Conservation (phyloP, 2,888 invertebrate species). For the Phlogophora meticulosa region DNA sequence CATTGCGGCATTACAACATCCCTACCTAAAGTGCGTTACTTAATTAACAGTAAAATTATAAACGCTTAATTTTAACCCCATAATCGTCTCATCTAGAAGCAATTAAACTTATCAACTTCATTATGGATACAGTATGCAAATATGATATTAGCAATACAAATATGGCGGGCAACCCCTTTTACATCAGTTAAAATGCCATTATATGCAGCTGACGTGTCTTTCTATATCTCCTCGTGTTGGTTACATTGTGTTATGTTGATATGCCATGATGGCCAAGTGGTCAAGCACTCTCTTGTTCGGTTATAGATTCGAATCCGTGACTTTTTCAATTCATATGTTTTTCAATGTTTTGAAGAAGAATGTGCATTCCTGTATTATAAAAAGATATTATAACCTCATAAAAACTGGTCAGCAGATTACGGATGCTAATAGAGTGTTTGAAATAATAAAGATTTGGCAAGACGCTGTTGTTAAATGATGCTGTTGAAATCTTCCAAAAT, state of each 20-base stretch:
- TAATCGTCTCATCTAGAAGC: constrained; percentile 44
- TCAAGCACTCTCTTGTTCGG: background rate
- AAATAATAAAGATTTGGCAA: constrained; percentile 60
- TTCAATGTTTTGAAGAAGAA: no score
- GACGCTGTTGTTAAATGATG: constrained; percentile 19
- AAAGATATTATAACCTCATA: constrained; percentile 39
- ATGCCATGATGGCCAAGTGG: background rate
- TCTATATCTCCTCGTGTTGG: constrained; percentile 23
- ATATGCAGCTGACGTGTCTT: constrained; percentile 68
- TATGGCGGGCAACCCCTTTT: constrained; percentile 44
- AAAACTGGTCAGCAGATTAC: constrained; percentile 46
- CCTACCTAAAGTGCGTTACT: no score
- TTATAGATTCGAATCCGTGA: background rate
- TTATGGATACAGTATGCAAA: constrained; percentile 64
- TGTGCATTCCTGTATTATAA: constrained; percentile 32
- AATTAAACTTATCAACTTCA: constrained; percentile 52
- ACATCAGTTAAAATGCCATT: constrained; percentile 67
- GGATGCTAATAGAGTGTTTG: constrained; percentile 54
- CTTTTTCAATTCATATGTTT: no score
- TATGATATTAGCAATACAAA: constrained; percentile 70
- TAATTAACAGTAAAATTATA: constrained; percentile 8
- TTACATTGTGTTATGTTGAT: constrained; percentile 1
- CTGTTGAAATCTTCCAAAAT: constrained; percentile 50
- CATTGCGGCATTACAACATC: no score
- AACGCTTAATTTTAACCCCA: constrained; percentile 10